These are phyloP conservation scores for Rhipidura dahli DNA, from an alignment of 2,113 vertebrate species.

Conservation along the genomic window DNA sequence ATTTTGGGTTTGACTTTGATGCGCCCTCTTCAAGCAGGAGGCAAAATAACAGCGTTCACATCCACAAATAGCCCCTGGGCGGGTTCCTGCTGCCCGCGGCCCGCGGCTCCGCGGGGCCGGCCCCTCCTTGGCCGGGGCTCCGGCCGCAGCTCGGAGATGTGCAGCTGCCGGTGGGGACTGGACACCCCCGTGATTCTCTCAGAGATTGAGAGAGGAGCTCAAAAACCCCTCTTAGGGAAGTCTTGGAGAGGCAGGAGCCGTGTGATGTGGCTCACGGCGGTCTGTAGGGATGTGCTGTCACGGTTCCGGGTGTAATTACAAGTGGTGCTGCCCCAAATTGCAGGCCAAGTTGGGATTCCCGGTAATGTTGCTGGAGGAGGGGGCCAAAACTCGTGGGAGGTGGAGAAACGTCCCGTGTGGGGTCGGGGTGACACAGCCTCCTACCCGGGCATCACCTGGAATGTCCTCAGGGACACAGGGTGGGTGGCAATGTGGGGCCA, in stretches of 20 bases:
- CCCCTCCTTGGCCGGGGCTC: neutral
- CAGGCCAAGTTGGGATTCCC: neutral
- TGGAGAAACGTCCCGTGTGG: neutral
- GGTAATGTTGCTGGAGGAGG: rapidly evolving
- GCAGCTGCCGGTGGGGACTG: neutral
- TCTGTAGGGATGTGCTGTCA: rapidly evolving
- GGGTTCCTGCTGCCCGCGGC: neutral
- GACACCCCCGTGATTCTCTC: neutral
- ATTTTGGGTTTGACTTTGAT: constrained; percentile 65
- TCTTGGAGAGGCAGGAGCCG: rapidly evolving
- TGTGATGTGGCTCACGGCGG: rapidly evolving
- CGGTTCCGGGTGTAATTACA: neutral
- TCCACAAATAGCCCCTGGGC: constrained; percentile 55
- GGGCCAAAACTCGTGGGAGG: neutral
- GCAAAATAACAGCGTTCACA: constrained; percentile 65
- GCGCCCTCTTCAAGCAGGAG: constrained; percentile 53
- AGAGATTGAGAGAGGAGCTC: neutral
- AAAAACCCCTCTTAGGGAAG: neutral
- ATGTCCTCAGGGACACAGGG: rapidly evolving
- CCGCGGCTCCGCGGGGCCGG: neutral
- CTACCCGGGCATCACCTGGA: rapidly evolving
- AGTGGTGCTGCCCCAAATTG: neutral
- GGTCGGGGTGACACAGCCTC: neutral
- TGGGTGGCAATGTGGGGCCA: neutral
- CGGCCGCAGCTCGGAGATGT: neutral